phyloP scores from a whole-genome alignment of 2,113 vertebrate species.

The Struthio camelus region DNA sequence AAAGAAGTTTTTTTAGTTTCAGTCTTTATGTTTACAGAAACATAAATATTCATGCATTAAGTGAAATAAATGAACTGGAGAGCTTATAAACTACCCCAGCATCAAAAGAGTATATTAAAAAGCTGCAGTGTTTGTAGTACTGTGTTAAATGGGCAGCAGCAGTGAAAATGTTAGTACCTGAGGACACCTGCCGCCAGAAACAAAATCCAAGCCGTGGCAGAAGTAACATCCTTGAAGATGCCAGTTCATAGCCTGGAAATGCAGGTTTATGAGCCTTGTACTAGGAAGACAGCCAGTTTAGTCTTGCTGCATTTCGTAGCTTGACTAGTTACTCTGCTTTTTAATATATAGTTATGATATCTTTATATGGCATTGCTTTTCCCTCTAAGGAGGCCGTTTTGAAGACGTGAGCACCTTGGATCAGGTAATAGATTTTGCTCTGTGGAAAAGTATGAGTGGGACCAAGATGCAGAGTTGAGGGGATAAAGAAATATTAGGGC shows the following conservation, averaged over 20 bases:
- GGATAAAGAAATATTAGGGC: neutral
- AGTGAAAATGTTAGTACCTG: too few species aligned
- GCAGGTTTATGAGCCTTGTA: constrained; percentile 2
- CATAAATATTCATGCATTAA: neutral
- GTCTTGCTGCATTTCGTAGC: neutral
- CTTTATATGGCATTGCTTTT: fast-evolving
- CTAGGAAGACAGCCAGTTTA: neutral
- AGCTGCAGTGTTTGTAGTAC: neutral
- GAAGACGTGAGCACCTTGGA: neutral
- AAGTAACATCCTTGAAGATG: neutral
- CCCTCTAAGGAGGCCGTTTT: neutral
- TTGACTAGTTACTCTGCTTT: neutral
- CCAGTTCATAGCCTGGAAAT: neutral
- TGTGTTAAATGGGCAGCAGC: neutral
- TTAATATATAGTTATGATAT: neutral
- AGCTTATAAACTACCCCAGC: neutral
- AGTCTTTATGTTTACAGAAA: neutral
- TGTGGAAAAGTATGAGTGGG: neutral
- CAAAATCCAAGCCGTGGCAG: neutral
- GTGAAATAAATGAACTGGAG: neutral
- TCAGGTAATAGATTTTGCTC: neutral
- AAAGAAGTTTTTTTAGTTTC: too few species aligned
- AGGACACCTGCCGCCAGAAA: neutral
- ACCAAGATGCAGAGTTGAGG: neutral
- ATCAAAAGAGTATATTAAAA: constrained; percentile 13